phyloP scores from a whole-genome alignment of 2,888 invertebrate species.

The Tridacna crocea region DNA sequence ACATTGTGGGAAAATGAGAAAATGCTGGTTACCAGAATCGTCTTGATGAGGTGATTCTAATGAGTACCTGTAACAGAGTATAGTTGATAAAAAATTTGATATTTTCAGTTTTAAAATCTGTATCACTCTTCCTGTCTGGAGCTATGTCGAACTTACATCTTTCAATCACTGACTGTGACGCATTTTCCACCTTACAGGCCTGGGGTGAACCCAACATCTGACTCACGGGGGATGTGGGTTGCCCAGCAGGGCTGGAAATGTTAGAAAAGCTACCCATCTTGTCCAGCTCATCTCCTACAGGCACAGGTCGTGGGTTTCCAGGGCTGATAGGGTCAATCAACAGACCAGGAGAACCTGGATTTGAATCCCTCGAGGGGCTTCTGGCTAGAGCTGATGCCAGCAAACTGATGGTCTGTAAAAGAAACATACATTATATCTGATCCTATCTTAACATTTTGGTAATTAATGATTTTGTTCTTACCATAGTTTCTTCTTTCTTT shows the following conservation, averaged over 20 bases:
- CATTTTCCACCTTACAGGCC: neutral
- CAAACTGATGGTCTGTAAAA: constrained; percentile 47
- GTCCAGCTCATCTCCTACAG: neutral
- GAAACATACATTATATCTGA: neutral
- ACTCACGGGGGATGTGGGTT: constrained; percentile 1
- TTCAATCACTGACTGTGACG: constrained; percentile 45
- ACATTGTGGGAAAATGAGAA: neutral
- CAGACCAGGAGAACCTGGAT: neutral
- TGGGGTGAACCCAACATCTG: constrained; percentile 5
- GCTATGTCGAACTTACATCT: constrained; percentile 38
- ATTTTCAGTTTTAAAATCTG: too few relatives aligned
- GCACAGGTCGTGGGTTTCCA: neutral
- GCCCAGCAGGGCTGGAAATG: constrained; percentile 11
- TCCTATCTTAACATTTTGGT: neutral
- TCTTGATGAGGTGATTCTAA: too few relatives aligned
- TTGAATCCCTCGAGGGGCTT: constrained; percentile 36
- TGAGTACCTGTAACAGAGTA: too few relatives aligned
- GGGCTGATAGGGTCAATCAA: constrained; percentile 35
- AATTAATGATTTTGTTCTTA: neutral
- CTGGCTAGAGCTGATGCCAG: constrained; percentile 43
- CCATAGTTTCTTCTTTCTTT: too few relatives aligned
- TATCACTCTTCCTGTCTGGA: too few relatives aligned
- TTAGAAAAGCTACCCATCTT: neutral
- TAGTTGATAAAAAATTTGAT: too few relatives aligned
- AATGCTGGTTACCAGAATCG: neutral